Base-by-base conservation (phyloP, 2,113 vertebrate species). In the Callopanchax toddi region DNA sequence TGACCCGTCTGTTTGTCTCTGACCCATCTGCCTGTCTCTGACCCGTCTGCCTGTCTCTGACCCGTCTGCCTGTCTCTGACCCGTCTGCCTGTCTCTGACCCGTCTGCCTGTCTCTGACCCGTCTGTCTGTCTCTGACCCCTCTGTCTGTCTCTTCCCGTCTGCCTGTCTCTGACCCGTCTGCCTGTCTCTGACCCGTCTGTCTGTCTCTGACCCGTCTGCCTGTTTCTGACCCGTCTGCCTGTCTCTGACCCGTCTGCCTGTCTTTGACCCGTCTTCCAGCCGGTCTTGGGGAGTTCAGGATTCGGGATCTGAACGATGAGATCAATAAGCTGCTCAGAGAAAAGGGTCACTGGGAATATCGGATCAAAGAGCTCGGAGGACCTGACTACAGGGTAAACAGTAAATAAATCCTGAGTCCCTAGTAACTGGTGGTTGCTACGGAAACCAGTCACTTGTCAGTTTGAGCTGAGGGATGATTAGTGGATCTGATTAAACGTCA, bases 261-360 rank as follows among this genome's bases (percentile, higher is more conserved):
- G 8, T 42, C 17, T 42, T 13, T 60, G 26, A 51, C 49, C 11
- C 55, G 20, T 63, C 22, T 16, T 59, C 3, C 67, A 99, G 97
- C 97, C 64, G 97, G 97, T 57, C 92, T 99, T 21, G 97, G 97
- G 0, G 97, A 99, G 89, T 99, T 99, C 85, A 93, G 91, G 89
- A 99, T 99, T 54, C 92, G 96, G 2, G 97, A 99, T 83, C 82
- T 99, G 55, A 99, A 99, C 0, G 97, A 99, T 91, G 97, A 99
- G 86, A 99, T 99, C 83, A 99, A 99, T 82, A 99, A 99, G 75
- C 91, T 98, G 43, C 92, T 99, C n/a, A 90, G 97, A 79, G 97
- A 99, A 69, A 99, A 99, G 26, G 93, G 97, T 48, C 97, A 99
- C 87, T 99, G 97, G 97, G 96, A 99, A 37, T 91, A 94, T 67